Conservation (phyloP, 2,113 vertebrate genomes). For the Grammomys surdaster region DNA sequence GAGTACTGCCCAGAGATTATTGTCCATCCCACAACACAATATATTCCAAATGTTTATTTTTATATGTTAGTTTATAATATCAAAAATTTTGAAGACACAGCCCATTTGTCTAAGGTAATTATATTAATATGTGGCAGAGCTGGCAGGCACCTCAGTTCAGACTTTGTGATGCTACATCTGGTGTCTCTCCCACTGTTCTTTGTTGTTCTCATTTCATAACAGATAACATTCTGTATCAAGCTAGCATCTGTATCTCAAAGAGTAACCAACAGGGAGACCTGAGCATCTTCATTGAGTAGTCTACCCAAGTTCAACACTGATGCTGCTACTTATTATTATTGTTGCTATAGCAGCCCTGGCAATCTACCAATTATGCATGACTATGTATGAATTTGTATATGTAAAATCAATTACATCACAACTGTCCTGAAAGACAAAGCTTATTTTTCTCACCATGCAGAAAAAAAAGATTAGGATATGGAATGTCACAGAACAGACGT, state of each 20-base stretch:
- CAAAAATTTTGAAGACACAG: not conserved
- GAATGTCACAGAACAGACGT: not conserved
- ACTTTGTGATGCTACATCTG: not conserved
- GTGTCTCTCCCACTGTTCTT: not conserved
- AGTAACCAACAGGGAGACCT: not conserved
- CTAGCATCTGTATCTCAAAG: not conserved
- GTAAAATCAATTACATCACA: not conserved
- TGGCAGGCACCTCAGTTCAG: not conserved
- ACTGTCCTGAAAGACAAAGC: not conserved
- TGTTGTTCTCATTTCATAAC: not conserved
- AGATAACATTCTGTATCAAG: not conserved
- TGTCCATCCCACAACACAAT: not conserved
- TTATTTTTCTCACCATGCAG: not conserved
- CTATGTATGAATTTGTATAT: not conserved
- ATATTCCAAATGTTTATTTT: not conserved
- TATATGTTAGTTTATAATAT: not conserved
- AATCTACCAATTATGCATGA: not conserved
- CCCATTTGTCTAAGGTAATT: constrained; percentile 24
- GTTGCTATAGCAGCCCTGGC: not conserved
- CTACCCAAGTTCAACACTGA: not conserved
- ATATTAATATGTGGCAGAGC: not conserved
- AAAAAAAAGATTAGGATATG: not conserved
- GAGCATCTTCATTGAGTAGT: not conserved
- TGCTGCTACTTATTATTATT: not conserved
- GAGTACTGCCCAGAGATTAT: not conserved